Base-by-base conservation (phyloP, 2,888 invertebrate genomes). In the Sabellastarte sp. region DNA sequence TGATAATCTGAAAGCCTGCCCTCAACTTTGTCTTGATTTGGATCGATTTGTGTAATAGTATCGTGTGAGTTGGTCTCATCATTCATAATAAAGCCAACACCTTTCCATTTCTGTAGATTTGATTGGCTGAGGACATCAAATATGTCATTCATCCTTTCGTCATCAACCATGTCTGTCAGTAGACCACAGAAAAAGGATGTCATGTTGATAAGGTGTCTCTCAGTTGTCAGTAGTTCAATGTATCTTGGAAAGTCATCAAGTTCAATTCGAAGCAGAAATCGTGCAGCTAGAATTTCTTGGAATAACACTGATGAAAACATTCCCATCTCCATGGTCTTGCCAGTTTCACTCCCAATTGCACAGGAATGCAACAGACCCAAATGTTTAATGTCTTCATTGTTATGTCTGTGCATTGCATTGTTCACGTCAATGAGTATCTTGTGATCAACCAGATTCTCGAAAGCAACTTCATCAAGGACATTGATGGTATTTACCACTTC, bases 261-360 rank as follows among this genome's bases (percentile, higher is more conserved):
- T 2, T 63, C 64, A 66, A 74, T 71, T 57, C 74, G 74, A 10
- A 73, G 71, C 53, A 80, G 68, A 58, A 74, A 70, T 3, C 70
- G 60, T 0, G 78, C 77, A 5, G 77, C 75, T 52, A 80, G 69
- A 61, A 75, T 77, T 57, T 79, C 76, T 29, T 72, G 69, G 31
- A 76, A 64, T 2, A 76, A 53, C 29, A 69, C 69, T 59, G 74
- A 74, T 0, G 73, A 57, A 33, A 76, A 75, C 59, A 60, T 26
- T 70, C 65, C 72, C 68, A 24, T 63, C 63, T 10, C 32, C 57
- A 24, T 20, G 33, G 1, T 15, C 50, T 1, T n/a, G 29, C 32
- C 4, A 31, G 10, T 28, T 4, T 10, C 28, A 10, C 31, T 57
- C 32, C 32, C 4, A 31, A 4, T 28, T 4, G 4, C 28, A 10